Conservation (phyloP, 2,113 vertebrate species). For the Crocuta crocuta region DNA sequence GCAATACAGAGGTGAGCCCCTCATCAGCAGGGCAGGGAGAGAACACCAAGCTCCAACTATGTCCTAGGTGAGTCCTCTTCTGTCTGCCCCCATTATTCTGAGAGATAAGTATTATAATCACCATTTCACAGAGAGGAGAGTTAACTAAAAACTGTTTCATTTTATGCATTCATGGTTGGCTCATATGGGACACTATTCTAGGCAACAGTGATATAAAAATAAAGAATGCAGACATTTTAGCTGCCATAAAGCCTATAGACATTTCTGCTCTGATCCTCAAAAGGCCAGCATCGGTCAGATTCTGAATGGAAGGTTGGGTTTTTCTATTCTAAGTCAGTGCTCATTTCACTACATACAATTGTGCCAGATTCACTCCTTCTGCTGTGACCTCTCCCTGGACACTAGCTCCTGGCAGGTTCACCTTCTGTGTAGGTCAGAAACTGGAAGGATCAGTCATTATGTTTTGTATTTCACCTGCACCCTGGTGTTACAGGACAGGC, state of each 20-base stretch:
- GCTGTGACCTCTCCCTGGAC: background rate
- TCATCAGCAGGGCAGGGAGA: background rate
- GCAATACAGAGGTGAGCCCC: background rate
- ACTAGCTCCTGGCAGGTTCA: background rate
- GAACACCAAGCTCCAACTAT: background rate
- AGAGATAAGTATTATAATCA: background rate
- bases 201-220: too few species aligned
- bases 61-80: background rate
- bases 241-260: background rate
- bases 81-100: background rate
- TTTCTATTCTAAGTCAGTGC: background rate
- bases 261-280: background rate
- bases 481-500: background rate
- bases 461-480: background rate
- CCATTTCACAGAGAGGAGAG: background rate
- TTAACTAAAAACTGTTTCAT: background rate
- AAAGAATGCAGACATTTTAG: too few species aligned
- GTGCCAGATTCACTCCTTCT: accelerated
- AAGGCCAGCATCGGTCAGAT: background rate
- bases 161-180: background rate
- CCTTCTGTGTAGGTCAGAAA: background rate
- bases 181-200: background rate
- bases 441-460: background rate
- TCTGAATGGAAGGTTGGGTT: background rate
- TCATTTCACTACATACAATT: accelerated